These are phyloP conservation scores for Peribatodes rhomboidaria DNA, from an alignment of 2,888 invertebrate species.

Conservation along the genomic window DNA sequence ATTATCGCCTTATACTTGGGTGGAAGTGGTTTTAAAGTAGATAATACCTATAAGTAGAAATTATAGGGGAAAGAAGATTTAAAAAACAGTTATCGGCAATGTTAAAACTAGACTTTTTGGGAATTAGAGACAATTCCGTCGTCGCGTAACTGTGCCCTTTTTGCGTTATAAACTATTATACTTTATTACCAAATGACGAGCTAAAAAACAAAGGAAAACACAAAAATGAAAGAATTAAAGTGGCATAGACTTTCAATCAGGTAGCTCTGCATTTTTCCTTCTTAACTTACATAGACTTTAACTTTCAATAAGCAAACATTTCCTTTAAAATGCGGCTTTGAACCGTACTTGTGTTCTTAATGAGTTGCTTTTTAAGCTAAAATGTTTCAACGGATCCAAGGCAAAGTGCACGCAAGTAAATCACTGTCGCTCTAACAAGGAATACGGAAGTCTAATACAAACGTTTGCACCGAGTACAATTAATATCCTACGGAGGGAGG, in stretches of 20 bases:
- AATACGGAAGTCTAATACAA: conserved; percentile 25
- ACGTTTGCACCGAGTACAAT: conserved; percentile 29
- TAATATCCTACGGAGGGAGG: conserved; percentile 29
- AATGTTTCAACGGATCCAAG: conserved; percentile 21
- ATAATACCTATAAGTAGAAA: no score
- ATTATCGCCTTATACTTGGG: conserved; percentile 1
- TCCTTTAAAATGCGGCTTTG: not conserved
- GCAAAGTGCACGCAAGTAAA: conserved; percentile 32
- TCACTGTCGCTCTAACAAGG: conserved; percentile 35
- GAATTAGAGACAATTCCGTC: no score
- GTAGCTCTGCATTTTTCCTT: not conserved
- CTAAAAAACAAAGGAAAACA: no score
- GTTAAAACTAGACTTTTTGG: not conserved
- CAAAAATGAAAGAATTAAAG: no score
- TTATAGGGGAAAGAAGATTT: not conserved
- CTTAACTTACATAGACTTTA: not conserved
- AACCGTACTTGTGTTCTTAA: conserved; percentile 15
- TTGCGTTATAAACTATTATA: no score
- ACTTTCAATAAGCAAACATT: not conserved
- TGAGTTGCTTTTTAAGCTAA: conserved; percentile 21
- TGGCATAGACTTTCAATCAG: not conserved
- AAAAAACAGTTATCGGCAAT: not conserved
- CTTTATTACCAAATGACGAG: no score
- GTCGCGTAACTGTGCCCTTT: no score
- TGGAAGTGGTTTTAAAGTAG: not conserved